Base-by-base conservation (phyloP, 1,140 invertebrate species). In the Dendrolimus kikuchii region DNA sequence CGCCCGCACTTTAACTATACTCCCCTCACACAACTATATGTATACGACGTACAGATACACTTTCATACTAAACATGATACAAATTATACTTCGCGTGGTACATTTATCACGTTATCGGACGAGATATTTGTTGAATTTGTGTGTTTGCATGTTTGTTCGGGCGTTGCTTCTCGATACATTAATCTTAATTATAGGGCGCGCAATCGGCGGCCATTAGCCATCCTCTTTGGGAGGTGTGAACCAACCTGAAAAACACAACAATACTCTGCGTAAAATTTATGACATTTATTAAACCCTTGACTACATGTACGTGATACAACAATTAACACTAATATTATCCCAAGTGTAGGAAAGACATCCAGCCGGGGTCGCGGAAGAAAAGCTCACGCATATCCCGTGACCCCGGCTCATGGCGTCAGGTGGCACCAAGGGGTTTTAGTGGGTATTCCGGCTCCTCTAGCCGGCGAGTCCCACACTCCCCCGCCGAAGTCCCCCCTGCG, bases 211-310 rank as follows among this genome's bases (percentile, higher is more conserved):
- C 53, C 63, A 88, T 93, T 95, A 95, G 88, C 94, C 94, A 83
- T 95, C 94, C 89, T 95, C 94, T 80, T 95, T 95, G 6, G 94
- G 94, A 36, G 94, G 94, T 65, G 94, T 95, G 73, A 95, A 95
- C 94, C 94, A 95, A 66, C 94, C 94, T 95, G 90, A 49, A 76
- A 81, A 71, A 60, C 55, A 64, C 5, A 42, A 3, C n/a, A n/a
- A 45, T 3, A 23, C 23, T 23, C 1, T 23, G 23, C 3, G 23
- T 23, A 23, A 23, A 23, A 23, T 23, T 23, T 23, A 23, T 23
- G 23, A 23, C 23, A 23, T 23, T 23, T 23, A 23, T 23, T 23
- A 23, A 23, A 23, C 23, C 23, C 23, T 23, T 23, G 23, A 23
- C 23, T 23, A 23, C 23, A 23, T 23, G 1, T 23, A 23, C 23